Percentiles rank a stretch among this genome's conserved stretches.
Conservation (phyloP, 92 coral and sea anemone genomes). For the Scolanthus callimorphus region DNA sequence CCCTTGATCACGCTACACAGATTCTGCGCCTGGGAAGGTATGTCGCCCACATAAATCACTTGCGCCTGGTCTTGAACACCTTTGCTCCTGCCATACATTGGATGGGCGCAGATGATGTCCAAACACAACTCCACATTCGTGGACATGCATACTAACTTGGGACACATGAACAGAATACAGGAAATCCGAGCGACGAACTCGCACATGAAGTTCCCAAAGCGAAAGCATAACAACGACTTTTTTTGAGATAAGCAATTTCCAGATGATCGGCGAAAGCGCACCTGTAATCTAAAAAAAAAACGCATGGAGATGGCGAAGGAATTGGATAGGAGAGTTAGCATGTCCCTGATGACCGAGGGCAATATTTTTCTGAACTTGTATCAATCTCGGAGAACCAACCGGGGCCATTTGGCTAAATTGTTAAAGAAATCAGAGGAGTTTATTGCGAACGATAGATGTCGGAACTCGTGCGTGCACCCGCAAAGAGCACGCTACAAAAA, state of each 20-base stretch:
- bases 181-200: background rate
- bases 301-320: slow-evolving; percentile 1
- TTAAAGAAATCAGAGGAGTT: too few species aligned
- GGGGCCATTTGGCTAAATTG: too few species aligned
- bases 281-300: background rate
- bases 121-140: too few species aligned
- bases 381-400: too few species aligned
- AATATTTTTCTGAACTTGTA: too few species aligned
- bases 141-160: background rate
- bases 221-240: background rate
- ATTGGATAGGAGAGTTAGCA: background rate
- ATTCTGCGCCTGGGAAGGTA: background rate
- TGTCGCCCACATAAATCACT: slow-evolving; percentile 1
- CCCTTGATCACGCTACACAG: slow-evolving; percentile 1
- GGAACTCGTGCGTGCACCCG: too few species aligned
- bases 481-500: too few species aligned
- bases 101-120: slow-evolving; percentile 3
- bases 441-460: too few species aligned
- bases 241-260: background rate
- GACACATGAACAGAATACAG: background rate
- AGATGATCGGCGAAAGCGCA: background rate
- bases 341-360: too few species aligned
- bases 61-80: background rate
- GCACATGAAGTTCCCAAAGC: background rate
- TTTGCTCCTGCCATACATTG: slow-evolving; percentile 1